Evolutionary conservation across 1,140 invertebrate species (phyloP), one percentile per base, ranked within the genome.

Genomic region (Pseudomyrmex concolor): DNA sequence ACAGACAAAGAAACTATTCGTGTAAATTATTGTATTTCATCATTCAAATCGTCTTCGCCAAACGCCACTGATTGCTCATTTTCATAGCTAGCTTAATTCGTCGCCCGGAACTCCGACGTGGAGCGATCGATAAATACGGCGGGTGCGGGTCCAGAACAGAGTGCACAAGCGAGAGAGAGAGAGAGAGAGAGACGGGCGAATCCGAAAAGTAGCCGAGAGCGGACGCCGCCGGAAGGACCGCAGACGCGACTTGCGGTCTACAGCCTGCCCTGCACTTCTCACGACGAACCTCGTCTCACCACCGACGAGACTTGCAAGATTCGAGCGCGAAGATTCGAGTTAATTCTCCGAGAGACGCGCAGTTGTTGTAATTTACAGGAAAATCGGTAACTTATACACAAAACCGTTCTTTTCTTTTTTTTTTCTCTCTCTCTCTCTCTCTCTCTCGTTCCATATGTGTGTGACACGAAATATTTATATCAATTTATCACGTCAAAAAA

Each of bases 181-280:
- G 17, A 22, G 25, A 70, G 1, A 19, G 45, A 70, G 82, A 50
- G 45, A 50, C 59, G 83, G 67, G 72, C 62, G 85, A 86, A 81
- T 88, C 77, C 68, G 71, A 88, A 88, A 88, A 88, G 87, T 88
- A 87, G 86, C 74, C 59, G 83, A 66, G 62, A 81, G 34, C 68
- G 71, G 77, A 74, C 68, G 51, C 74, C 68, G 71, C 84, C 84
- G 84, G 87, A 89, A 89, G 85, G 89, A 87, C 89, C 90, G 90
- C 90, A 91, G 91, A 91, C 91, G 83, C 64, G 77, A 90, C 89
- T 86, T 91, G 89, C 89, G 88, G 90, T 91, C 76, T 81, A 83
- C 81, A 85, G 76, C 72, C 90, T 86, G 83, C 84, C 60, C 84
- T 70, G 83, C 71, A 82, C 86, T 90, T 91, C 89, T 86, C 89